Percentiles rank a stretch among this genome's conserved stretches.
Conservation (phyloP, 2,797 vertebrate genomes). For the Myiotriccus ornatus region DNA sequence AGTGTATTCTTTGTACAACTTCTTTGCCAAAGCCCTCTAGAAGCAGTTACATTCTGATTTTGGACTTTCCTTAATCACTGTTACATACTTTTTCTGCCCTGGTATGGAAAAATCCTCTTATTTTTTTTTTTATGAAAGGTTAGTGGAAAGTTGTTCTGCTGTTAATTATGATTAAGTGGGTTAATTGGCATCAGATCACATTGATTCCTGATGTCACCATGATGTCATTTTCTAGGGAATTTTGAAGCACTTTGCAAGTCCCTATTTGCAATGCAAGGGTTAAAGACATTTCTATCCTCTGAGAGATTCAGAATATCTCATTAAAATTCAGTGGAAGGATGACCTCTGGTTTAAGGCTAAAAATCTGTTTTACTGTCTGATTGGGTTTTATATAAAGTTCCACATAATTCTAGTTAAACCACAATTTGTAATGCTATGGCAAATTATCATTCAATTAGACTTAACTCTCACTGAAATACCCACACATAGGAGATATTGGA, state of each 20-base stretch:
- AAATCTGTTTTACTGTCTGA: slow-evolving; percentile 47
- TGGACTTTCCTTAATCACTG: neutral
- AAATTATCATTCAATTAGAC: slow-evolving; percentile 61
- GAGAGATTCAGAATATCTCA: slow-evolving; percentile 15
- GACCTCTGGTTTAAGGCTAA: slow-evolving; percentile 62
- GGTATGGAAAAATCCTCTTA: neutral
- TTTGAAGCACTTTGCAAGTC: neutral
- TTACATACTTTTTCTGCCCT: neutral
- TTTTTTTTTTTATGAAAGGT: neutral
- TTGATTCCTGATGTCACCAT: neutral
- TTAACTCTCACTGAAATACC: slow-evolving; percentile 39
- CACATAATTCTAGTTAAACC: slow-evolving; percentile 48
- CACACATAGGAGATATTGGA: slow-evolving; percentile 10
- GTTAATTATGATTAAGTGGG: slow-evolving; percentile 36
- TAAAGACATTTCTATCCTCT: neutral
- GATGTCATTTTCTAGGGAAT: slow-evolving; percentile 15
- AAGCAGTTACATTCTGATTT: neutral
- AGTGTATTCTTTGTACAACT: neutral
- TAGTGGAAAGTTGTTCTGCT: neutral
- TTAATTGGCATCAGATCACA: slow-evolving; percentile 51
- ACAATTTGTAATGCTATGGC: slow-evolving; percentile 50
- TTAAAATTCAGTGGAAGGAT: slow-evolving; percentile 30
- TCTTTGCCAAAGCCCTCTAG: neutral
- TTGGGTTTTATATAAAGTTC: slow-evolving; percentile 42
- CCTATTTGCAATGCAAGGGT: slow-evolving; percentile 11